Base-by-base conservation (phyloP, 2,888 invertebrate genomes). In the Heteromurus nitidus region DNA sequence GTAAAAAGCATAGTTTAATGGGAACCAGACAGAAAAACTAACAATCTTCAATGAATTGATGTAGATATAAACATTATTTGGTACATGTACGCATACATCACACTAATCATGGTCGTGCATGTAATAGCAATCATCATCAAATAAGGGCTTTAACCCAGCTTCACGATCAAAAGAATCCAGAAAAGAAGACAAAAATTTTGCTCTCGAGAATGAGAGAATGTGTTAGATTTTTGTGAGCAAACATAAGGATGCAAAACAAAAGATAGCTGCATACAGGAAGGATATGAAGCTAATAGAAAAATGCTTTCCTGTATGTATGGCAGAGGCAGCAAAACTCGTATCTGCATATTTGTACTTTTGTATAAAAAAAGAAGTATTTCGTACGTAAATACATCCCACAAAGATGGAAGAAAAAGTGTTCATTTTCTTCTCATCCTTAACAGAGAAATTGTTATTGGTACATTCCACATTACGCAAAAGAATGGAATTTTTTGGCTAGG, bases 111-210 rank as follows among this genome's bases (percentile, higher is more conserved):
- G 24, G n/a, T n/a, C n/a, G n/a, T n/a, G n/a, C n/a, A n/a, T n/a
- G n/a, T n/a, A n/a, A n/a, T n/a, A n/a, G n/a, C n/a, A n/a, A 64
- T 36, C 11, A 55, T 22, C 60, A 60, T 60, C 60, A 30, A 28
- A 24, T 22, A 74, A 36, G 74, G 74, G 64, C 65, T 74, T 74
- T 65, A 74, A 64, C 74, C 65, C 53, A 74, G 18, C 64, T 36
- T 64, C 64, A 64, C 64, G 42, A 64, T 42, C 36, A 64, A 55
- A 50, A 31, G 16, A 64, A 42, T 64, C 64, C 64, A 64, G 62
- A 62, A 31, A 31, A 36, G 5, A 11, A 42, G 16, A 3, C 36
- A 36, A 9, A 36, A n/a, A n/a, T 5, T 36, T 36, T 2, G 20
- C 50, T 50, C 9, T 18, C 22, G 18, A 2, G 36, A 36, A 36